Percentiles rank a stretch among this genome's conserved stretches.
phyloP scores from a whole-genome alignment of 2,113 vertebrate species.

The Eurystomus gularis region DNA sequence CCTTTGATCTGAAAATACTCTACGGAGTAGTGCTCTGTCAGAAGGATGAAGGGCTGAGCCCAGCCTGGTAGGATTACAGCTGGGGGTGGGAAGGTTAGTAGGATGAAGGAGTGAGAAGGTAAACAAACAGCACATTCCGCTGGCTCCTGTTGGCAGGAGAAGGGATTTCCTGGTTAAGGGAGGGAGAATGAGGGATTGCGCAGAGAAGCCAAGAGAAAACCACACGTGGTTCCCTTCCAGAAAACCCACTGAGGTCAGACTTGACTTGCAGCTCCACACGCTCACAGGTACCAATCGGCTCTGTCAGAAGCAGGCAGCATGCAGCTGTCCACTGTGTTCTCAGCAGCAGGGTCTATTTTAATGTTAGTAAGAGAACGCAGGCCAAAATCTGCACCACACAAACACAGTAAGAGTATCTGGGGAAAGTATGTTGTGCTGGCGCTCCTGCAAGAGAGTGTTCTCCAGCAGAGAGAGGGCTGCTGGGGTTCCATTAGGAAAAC shows the following conservation, averaged over 20 bases:
- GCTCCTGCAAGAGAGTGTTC: not conserved
- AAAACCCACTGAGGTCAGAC: not conserved
- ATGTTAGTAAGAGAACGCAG: not conserved
- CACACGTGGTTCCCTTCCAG: slow-evolving; percentile 16
- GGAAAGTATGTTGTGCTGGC: not conserved
- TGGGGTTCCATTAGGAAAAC: not conserved
- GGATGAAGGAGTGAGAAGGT: slow-evolving; percentile 51
- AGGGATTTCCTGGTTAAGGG: slow-evolving; percentile 15
- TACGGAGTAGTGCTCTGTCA: not conserved
- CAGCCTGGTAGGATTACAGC: not conserved
- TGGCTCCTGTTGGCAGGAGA: slow-evolving; percentile 16
- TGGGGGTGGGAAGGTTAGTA: slow-evolving; percentile 10
- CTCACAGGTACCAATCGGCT: not conserved
- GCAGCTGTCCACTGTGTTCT: not conserved
- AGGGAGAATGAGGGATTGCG: not conserved
- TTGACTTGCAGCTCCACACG: not conserved
- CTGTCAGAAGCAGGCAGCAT: not conserved
- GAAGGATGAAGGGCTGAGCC: not conserved
- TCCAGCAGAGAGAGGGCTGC: not conserved
- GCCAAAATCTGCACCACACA: not conserved
- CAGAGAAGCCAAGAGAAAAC: slow-evolving; percentile 40
- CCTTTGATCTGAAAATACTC: not conserved
- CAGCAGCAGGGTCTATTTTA: not conserved
- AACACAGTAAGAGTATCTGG: not conserved
- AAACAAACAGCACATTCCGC: slow-evolving; percentile 55